Evolutionary conservation across 2,888 invertebrate genomes (phyloP).

Genomic region (Lacanobia oleracea): DNA sequence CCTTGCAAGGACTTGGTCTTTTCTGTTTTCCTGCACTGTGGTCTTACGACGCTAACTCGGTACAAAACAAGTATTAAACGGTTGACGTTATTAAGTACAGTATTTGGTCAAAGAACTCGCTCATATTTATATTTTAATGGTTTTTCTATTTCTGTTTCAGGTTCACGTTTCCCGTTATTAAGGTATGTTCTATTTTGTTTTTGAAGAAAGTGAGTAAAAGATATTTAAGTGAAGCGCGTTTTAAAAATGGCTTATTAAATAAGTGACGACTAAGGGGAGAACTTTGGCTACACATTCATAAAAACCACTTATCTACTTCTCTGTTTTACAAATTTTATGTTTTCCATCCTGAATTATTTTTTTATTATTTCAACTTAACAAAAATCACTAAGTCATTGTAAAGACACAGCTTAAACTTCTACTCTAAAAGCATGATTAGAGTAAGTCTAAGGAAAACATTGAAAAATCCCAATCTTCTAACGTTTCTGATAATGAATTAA

Average conservation of each 20-base stretch:
- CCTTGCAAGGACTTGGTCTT: background rate
- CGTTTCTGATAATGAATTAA: too few relatives aligned
- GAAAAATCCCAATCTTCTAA: too few relatives aligned
- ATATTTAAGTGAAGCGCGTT: background rate
- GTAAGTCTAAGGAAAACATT: too few relatives aligned
- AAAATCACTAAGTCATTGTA: too few relatives aligned
- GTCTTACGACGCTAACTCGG: slow-evolving; percentile 72
- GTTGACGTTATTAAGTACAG: slow-evolving; percentile 63
- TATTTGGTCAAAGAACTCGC: slow-evolving; percentile 34
- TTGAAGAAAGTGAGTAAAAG: background rate
- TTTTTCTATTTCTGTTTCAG: slow-evolving; percentile 51
- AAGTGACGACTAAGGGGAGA: background rate
- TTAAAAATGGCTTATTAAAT: background rate
- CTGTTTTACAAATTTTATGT: too few relatives aligned
- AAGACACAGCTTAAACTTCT: too few relatives aligned
- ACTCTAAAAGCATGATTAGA: too few relatives aligned
- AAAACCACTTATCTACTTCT: too few relatives aligned
- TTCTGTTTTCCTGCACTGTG: background rate
- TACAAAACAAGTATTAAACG: slow-evolving; percentile 62
- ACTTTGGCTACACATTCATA: too few relatives aligned
- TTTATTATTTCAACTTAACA: too few relatives aligned
- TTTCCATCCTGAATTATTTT: too few relatives aligned
- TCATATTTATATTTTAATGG: slow-evolving; percentile 39
- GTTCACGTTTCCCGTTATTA: slow-evolving; percentile 17
- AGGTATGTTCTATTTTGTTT: slow-evolving; percentile 41